Evolutionary conservation across 2,113 vertebrate species (phyloP).

Genomic region (Amphilophus citrinellus): DNA sequence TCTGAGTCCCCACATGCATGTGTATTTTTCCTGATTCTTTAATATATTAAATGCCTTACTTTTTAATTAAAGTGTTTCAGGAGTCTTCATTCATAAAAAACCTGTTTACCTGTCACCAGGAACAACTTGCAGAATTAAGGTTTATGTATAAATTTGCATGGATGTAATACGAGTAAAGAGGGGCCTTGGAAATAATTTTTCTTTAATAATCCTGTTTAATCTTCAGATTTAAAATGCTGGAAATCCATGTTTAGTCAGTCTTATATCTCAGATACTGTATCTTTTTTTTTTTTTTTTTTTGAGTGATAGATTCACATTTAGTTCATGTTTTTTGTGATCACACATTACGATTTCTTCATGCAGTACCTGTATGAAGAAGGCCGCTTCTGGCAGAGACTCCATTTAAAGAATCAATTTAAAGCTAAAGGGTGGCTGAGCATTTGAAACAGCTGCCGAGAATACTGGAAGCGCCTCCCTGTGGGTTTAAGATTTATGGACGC

Average conservation of each 20-base stretch:
- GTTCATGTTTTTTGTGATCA: background rate
- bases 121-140: background rate
- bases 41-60: too few species aligned
- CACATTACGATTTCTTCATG: background rate
- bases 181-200: background rate
- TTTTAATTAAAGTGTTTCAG: too few species aligned
- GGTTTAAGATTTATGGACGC: background rate
- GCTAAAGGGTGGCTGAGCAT: conserved; percentile 14
- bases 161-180: background rate
- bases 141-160: background rate
- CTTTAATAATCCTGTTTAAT: background rate
- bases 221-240: background rate
- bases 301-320: background rate
- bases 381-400: background rate
- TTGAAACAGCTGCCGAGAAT: conserved; percentile 1
- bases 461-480: background rate
- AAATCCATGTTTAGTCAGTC: background rate
- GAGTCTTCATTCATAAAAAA: too few species aligned
- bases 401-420: conserved; percentile 13
- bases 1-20: too few species aligned
- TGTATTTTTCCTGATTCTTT: too few species aligned
- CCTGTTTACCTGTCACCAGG: too few species aligned
- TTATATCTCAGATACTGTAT: background rate
- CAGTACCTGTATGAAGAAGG: background rate
- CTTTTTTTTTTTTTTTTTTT: background rate